Evolutionary conservation across 2,888 invertebrate species (phyloP).

Genomic region (Lasioglossum pauxillum): DNA sequence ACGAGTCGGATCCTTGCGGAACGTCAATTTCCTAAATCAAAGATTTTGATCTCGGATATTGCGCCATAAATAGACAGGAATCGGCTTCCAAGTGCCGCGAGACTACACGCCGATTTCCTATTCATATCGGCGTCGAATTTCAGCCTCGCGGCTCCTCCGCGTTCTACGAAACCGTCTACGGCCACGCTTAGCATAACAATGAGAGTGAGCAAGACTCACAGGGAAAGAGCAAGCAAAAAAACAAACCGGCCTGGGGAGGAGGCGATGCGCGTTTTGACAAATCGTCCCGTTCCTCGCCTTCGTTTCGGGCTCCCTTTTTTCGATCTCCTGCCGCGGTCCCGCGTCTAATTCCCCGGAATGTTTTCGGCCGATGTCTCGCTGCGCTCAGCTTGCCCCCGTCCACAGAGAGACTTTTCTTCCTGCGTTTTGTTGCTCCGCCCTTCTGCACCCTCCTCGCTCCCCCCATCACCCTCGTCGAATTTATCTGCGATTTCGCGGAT

Average conservation of each 20-base stretch:
- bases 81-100: background rate
- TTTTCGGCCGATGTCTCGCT: slow-evolving; percentile 82
- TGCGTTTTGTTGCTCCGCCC: slow-evolving; percentile 26
- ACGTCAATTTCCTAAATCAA: background rate
- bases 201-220: slow-evolving; percentile 58
- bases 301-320: slow-evolving; percentile 71
- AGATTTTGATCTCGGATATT: background rate
- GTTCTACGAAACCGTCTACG: slow-evolving; percentile 66
- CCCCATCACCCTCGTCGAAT: slow-evolving; percentile 62
- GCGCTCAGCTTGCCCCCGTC: slow-evolving; percentile 81
- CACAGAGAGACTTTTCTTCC: slow-evolving; percentile 59
- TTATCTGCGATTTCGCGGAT: slow-evolving; percentile 69
- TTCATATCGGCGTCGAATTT: slow-evolving; percentile 44
- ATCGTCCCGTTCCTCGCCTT: slow-evolving; percentile 76
- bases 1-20: background rate
- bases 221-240: slow-evolving; percentile 48
- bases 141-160: slow-evolving; percentile 31
- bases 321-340: slow-evolving; percentile 76
- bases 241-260: slow-evolving; percentile 34
- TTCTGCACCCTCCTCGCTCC: slow-evolving; percentile 29
- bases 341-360: slow-evolving; percentile 83
- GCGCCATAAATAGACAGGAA: background rate
- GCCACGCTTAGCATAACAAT: slow-evolving; percentile 80
- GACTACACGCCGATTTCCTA: slow-evolving; percentile 29
- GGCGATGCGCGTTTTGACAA: slow-evolving; percentile 81